Evolutionary conservation across 2,113 vertebrate species (phyloP).

Genomic region (Tapirus terrestris): DNA sequence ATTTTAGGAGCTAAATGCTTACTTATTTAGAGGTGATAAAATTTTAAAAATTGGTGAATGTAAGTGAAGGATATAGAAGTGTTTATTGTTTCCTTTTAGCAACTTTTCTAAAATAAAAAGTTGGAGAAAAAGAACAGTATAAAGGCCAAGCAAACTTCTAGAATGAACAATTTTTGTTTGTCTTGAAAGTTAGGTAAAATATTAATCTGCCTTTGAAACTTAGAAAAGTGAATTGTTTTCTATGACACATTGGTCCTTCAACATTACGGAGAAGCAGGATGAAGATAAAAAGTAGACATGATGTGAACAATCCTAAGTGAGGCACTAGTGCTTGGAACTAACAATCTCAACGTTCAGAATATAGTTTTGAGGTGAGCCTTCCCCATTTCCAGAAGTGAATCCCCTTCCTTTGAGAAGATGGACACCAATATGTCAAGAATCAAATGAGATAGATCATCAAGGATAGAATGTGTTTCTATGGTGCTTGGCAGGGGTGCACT

Average conservation of each 20-base stretch:
- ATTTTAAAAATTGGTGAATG: not conserved
- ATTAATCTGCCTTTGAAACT: not conserved
- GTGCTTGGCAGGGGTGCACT: not conserved
- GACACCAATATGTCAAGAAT: not conserved
- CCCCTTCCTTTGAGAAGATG: not conserved
- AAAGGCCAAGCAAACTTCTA: not conserved
- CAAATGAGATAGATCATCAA: not conserved
- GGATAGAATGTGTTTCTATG: not conserved
- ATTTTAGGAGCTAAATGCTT: not conserved
- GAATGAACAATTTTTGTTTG: not conserved
- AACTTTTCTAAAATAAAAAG: not conserved
- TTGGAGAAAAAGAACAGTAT: not conserved
- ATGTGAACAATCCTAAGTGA: not conserved
- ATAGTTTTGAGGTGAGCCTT: not conserved
- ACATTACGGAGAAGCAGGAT: not conserved
- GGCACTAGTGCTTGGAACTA: not conserved
- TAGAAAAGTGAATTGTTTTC: not conserved
- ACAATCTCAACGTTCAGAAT: not conserved
- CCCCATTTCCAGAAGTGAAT: not conserved
- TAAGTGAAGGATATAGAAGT: not conserved
- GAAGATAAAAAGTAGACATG: not conserved
- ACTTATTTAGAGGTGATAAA: not conserved
- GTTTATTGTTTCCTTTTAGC: not conserved
- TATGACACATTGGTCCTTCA: not conserved
- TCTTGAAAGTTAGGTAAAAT: conserved; percentile 16